Percentiles rank a stretch among this genome's conserved stretches.
Evolutionary conservation across 1,140 invertebrate genomes (phyloP).

Genomic region (Phocides pigmalion): DNA sequence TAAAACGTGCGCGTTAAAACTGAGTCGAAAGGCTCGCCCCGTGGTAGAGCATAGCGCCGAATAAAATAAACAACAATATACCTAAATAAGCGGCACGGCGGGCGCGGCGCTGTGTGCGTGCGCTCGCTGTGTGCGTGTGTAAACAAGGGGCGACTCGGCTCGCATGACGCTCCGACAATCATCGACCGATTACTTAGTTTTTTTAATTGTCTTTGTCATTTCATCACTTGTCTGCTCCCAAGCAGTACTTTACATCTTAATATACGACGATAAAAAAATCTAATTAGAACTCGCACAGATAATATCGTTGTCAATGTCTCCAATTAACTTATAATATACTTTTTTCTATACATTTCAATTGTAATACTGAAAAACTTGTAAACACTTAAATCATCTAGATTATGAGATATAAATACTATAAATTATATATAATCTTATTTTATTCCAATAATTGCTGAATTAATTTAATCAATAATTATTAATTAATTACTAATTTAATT

Average conservation of each 20-base stretch:
- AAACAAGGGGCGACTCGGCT: constrained; percentile 78
- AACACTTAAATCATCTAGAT: too few relatives aligned
- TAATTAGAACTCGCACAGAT: constrained; percentile 1
- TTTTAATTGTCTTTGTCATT: constrained; percentile 39
- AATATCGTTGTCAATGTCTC: background rate
- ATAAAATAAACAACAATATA: constrained; percentile 85
- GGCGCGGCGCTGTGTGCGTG: constrained; percentile 76
- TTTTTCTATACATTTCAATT: background rate
- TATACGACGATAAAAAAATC: constrained; percentile 5
- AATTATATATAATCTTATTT: too few relatives aligned
- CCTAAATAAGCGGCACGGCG: constrained; percentile 82
- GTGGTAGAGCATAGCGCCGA: constrained; percentile 83
- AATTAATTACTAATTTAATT: too few relatives aligned
- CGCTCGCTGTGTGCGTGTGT: constrained; percentile 76
- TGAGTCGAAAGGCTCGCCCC: constrained; percentile 83
- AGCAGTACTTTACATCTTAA: constrained; percentile 3
- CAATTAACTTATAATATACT: background rate
- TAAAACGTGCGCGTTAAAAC: constrained; percentile 83
- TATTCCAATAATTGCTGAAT: too few relatives aligned
- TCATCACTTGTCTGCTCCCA: constrained; percentile 22
- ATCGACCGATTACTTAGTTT: constrained; percentile 39
- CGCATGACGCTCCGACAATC: constrained; percentile 45
- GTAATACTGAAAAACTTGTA: background rate
- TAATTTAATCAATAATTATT: too few relatives aligned
- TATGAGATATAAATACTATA: too few relatives aligned